These are phyloP conservation scores for Poecilus cupreus DNA, from an alignment of 2,888 invertebrate species.

Conservation along the genomic window DNA sequence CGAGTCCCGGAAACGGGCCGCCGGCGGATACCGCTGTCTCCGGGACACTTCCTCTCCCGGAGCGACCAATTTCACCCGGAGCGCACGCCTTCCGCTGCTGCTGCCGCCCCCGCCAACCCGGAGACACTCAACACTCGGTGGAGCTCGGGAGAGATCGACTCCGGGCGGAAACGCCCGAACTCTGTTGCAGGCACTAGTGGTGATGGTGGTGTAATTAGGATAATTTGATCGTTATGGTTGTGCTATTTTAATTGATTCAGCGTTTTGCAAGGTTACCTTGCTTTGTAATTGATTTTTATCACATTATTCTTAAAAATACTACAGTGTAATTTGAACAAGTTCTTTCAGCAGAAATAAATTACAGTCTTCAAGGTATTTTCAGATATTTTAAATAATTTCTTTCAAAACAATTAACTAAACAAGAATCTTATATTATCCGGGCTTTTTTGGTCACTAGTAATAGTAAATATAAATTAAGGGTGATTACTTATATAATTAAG, in stretches of 20 bases:
- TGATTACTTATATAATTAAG: too few relatives aligned
- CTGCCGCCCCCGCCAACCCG: constrained; percentile 63
- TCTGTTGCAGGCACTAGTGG: too few relatives aligned
- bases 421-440: too few relatives aligned
- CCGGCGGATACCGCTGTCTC: constrained; percentile 74
- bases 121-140: constrained; percentile 78
- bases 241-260: neutral
- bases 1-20: constrained; percentile 71
- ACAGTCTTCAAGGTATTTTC: too few relatives aligned
- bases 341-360: constrained; percentile 70
- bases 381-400: too few relatives aligned
- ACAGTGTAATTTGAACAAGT: constrained; percentile 67
- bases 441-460: too few relatives aligned
- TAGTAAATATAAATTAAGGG: too few relatives aligned
- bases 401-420: constrained; percentile 1
- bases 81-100: constrained; percentile 71
- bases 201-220: neutral
- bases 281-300: neutral
- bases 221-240: neutral
- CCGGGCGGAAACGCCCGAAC: constrained; percentile 63
- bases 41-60: constrained; percentile 74
- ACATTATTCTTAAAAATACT: too few relatives aligned
- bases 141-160: constrained; percentile 60
- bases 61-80: constrained; percentile 73
- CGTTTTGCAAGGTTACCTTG: neutral